phyloP scores from a whole-genome alignment of 2,888 invertebrate species.

The Agrotis clavis region DNA sequence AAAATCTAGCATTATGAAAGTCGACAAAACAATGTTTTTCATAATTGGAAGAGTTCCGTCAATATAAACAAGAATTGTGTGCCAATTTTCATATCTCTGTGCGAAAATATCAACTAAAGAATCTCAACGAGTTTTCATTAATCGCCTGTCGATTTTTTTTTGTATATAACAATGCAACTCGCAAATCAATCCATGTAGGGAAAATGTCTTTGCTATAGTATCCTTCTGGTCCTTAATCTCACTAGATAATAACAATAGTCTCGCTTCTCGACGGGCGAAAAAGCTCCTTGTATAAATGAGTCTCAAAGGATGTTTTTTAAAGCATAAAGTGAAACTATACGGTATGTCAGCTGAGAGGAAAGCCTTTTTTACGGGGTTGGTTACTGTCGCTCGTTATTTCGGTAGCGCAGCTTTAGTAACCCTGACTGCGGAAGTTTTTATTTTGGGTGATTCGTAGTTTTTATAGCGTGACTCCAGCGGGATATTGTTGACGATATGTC shows the following conservation, averaged over 20 bases:
- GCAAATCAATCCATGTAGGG: too few relatives aligned
- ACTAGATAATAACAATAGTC: neutral
- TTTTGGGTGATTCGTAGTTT: constrained; percentile 2
- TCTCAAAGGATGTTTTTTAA: constrained; percentile 21
- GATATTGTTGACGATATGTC: constrained; percentile 8
- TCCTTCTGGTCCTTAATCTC: too few relatives aligned
- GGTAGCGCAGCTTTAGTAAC: constrained; percentile 13
- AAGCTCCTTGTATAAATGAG: constrained; percentile 9
- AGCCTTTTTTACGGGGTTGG: constrained; percentile 26
- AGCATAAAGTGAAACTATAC: constrained; percentile 30
- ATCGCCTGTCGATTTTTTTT: neutral
- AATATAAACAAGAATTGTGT: neutral
- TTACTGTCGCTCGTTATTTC: constrained; percentile 43
- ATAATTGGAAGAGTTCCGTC: neutral
- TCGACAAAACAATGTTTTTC: too few relatives aligned
- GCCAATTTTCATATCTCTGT: too few relatives aligned
- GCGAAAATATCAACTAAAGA: too few relatives aligned
- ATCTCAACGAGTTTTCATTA: neutral
- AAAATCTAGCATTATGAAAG: too few relatives aligned
- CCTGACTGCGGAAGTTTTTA: constrained; percentile 15
- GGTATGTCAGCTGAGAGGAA: constrained; percentile 14
- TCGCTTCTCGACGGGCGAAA: neutral
- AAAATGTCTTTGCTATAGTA: too few relatives aligned
- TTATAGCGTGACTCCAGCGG: neutral
- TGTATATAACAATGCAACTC: neutral